A percentile compares a stretch with the other conserved stretches of the same genome.
Conservation (phyloP, 2,888 invertebrate genomes). For the Invenusta paracnida region DNA sequence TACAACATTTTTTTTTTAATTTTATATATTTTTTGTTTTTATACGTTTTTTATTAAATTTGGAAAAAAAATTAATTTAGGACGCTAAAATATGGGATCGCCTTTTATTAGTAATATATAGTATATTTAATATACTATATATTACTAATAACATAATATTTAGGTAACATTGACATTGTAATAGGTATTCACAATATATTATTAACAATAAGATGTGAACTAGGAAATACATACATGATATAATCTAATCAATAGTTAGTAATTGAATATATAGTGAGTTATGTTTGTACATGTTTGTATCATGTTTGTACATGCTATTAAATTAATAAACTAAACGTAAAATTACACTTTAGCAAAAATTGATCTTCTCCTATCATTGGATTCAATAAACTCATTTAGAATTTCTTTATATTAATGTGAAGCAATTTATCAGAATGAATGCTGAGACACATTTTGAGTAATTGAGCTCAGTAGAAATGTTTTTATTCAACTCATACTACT, state of each 20-base stretch:
- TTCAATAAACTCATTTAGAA: slow-evolving; percentile 13
- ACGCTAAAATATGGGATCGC: too few species aligned
- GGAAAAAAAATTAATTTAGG: too few species aligned
- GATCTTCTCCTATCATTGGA: background rate
- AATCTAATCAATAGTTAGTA: too few species aligned
- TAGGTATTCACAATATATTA: background rate
- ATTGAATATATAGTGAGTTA: too few species aligned
- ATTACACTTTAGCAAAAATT: background rate
- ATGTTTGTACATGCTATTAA: background rate
- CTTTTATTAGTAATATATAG: too few species aligned
- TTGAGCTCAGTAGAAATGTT: background rate
- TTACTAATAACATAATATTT: background rate
- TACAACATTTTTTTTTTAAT: too few species aligned
- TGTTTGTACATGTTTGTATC: too few species aligned
- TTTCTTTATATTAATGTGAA: background rate
- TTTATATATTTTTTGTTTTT: too few species aligned
- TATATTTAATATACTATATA: too few species aligned
- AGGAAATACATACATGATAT: too few species aligned
- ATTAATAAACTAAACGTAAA: background rate
- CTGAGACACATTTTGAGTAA: background rate
- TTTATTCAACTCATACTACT: background rate
- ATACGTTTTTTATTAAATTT: too few species aligned
- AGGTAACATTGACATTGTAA: background rate
- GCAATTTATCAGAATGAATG: slow-evolving; percentile 9
- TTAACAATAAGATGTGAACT: background rate